These are phyloP conservation scores for Trididemnum clinides DNA, from an alignment of 23 tunicate species.

Conservation along the genomic window DNA sequence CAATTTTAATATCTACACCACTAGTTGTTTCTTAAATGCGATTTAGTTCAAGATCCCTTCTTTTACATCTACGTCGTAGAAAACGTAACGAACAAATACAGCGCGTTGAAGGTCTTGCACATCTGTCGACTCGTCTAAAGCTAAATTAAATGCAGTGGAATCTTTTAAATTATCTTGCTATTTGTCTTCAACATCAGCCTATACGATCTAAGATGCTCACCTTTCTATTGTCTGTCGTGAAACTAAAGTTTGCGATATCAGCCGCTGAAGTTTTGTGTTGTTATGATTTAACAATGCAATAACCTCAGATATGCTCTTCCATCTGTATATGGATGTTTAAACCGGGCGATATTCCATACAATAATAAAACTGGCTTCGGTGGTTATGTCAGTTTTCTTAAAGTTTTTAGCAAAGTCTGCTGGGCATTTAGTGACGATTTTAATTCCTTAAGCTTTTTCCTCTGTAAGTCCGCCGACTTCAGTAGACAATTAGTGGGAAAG, in stretches of 20 bases:
- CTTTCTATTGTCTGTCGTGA: conserved; percentile 30
- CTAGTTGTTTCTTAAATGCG: conserved; percentile 5
- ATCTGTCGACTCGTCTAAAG: conserved; percentile 24
- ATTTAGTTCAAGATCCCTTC: background rate
- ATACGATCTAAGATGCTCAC: background rate
- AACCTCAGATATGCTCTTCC: background rate
- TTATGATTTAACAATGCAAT: background rate
- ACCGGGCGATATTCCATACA: background rate
- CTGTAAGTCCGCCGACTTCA: conserved; percentile 1
- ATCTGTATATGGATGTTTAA: conserved; percentile 15
- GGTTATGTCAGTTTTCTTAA: conserved; percentile 20
- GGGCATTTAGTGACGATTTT: conserved; percentile 17
- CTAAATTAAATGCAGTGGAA: conserved; percentile 17
- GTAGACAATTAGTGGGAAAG: conserved; percentile 6
- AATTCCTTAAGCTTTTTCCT: conserved; percentile 8
- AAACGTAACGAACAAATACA: conserved; percentile 14
- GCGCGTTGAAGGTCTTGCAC: conserved; percentile 13
- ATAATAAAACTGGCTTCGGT: conserved; percentile 25
- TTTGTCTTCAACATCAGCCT: too few relatives aligned
- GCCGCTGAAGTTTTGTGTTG: conserved; percentile 1
- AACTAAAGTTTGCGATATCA: background rate
- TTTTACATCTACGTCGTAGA: background rate
- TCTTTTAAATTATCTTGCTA: background rate
- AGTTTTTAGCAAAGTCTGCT: conserved; percentile 1
- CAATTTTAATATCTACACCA: too few relatives aligned